phyloP scores from a whole-genome alignment of 2,113 vertebrate genomes.

The Dinomys branickii region DNA sequence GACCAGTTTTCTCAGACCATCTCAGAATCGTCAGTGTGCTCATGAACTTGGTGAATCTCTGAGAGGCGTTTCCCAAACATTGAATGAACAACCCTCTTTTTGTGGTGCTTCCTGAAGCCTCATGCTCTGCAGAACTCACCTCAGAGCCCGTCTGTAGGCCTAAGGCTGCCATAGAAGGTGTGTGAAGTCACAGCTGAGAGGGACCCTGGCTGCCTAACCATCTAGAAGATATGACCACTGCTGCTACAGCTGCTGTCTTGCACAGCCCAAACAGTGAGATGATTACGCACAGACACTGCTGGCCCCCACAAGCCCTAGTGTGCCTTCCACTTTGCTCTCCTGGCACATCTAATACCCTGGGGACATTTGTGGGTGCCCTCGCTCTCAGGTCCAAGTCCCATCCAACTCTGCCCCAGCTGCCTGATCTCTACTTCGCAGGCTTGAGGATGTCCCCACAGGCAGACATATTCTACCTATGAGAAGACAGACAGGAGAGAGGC shows the following conservation, averaged over 20 bases:
- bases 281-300: background rate
- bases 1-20: background rate
- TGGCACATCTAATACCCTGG: background rate
- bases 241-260: too few relatives aligned
- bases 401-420: rapidly evolving
- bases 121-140: background rate
- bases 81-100: background rate
- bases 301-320: background rate
- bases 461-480: background rate
- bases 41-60: background rate
- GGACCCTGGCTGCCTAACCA: background rate
- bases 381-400: background rate
- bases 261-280: background rate
- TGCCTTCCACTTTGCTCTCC: background rate
- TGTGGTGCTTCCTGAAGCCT: background rate
- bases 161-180: background rate
- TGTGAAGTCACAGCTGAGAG: background rate
- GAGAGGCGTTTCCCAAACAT: background rate
- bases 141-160: background rate
- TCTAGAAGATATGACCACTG: background rate
- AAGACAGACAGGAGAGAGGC: background rate
- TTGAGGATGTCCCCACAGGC: rapidly evolving
- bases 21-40: background rate
- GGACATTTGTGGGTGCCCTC: background rate
- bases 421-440: background rate